A percentile compares a stretch with the other conserved stretches of the same genome.
Conservation (phyloP, 2,113 vertebrate genomes). For the Toxostoma redivivum region DNA sequence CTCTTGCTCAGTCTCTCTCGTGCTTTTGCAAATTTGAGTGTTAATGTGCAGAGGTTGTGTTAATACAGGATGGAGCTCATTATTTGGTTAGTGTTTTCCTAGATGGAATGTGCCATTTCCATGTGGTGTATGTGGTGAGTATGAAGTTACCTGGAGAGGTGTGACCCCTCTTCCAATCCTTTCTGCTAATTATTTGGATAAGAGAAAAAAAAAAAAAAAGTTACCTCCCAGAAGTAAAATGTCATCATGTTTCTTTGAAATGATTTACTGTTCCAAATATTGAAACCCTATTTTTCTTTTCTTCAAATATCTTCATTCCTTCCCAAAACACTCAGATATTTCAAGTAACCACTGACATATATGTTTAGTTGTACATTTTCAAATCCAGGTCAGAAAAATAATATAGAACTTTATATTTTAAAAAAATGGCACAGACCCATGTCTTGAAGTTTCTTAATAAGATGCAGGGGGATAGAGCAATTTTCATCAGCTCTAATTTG, state of each 20-base stretch:
- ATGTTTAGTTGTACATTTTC: background rate
- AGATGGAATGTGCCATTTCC: background rate
- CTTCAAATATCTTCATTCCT: background rate
- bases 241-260: background rate
- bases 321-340: background rate
- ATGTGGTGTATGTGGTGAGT: background rate
- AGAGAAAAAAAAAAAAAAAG: background rate
- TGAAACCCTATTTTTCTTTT: background rate
- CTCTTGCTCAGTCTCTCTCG: rapidly evolving
- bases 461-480: background rate
- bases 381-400: background rate
- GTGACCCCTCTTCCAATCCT: background rate
- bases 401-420: background rate
- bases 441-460: background rate
- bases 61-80: background rate
- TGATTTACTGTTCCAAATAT: background rate
- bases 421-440: background rate
- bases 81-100: background rate
- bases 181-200: background rate
- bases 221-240: background rate
- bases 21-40: background rate
- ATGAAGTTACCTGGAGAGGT: background rate
- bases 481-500: background rate
- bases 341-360: background rate
- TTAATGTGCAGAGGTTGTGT: background rate